Percentiles rank a stretch among this genome's conserved stretches.
These are phyloP conservation scores for Sylvia borin DNA, from an alignment of 2,797 vertebrate species.

Conservation along the genomic window DNA sequence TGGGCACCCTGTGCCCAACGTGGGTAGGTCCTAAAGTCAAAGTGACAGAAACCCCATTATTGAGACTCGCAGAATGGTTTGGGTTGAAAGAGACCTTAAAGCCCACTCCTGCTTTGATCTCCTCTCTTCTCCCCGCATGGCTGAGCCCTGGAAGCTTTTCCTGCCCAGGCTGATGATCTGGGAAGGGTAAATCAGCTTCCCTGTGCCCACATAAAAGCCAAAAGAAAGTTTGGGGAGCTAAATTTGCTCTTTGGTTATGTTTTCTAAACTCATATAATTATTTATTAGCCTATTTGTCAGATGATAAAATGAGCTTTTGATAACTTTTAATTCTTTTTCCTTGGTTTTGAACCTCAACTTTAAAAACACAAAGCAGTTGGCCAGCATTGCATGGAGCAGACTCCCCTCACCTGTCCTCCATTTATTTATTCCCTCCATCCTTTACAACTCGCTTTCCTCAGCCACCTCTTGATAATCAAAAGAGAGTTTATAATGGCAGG, in stretches of 20 bases:
- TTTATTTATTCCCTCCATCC: background rate
- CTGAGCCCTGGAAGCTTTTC: background rate
- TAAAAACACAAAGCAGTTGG: background rate
- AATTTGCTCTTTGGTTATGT: background rate
- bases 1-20: background rate
- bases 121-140: background rate
- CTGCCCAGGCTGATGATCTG: background rate
- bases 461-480: conserved; percentile 51
- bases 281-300: conserved; percentile 11
- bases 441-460: background rate
- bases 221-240: background rate
- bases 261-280: background rate
- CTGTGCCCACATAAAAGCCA: rapidly evolving
- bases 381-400: background rate
- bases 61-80: background rate
- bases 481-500: conserved; percentile 61
- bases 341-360: background rate
- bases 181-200: background rate
- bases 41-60: background rate
- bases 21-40: background rate
- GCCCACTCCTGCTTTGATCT: background rate
- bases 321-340: background rate
- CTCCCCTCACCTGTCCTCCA: conserved; percentile 32
- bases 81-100: background rate
- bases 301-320: background rate